Conservation (phyloP, 2,113 vertebrate species). For the Poicephalus meyeri region DNA sequence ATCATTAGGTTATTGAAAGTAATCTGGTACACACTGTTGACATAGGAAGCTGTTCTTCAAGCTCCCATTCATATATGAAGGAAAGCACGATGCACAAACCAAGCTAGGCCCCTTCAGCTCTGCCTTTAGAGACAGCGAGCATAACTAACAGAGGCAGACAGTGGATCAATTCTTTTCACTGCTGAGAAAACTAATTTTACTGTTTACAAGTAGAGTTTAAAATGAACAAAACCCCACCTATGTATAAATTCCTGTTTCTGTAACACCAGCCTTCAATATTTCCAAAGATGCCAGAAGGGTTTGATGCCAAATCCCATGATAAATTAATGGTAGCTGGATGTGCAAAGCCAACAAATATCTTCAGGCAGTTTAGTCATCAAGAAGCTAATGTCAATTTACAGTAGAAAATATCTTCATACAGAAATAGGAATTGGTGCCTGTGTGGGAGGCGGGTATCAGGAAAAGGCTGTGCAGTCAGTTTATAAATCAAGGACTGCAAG, state of each 20-base stretch:
- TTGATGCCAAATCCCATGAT: background rate
- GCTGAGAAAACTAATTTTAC: background rate
- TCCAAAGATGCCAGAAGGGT: background rate
- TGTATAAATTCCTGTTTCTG: background rate
- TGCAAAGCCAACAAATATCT: background rate
- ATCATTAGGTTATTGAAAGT: background rate
- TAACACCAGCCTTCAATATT: background rate
- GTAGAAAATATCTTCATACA: background rate
- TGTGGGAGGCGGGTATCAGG: rapidly evolving
- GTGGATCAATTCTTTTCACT: background rate
- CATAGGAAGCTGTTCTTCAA: background rate
- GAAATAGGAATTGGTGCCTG: background rate
- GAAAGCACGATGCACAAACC: background rate
- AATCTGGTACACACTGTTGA: background rate
- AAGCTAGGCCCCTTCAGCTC: background rate
- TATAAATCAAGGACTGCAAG: background rate
- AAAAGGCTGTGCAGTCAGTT: background rate
- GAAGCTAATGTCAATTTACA: background rate
- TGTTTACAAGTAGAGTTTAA: background rate
- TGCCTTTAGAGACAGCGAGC: background rate
- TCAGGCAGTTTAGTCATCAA: background rate
- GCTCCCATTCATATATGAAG: background rate
- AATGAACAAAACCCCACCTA: background rate
- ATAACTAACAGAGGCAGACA: background rate
- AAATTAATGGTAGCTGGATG: background rate